Evolutionary conservation across 2,797 vertebrate species (phyloP).

Genomic region (Acanthurus tractus): DNA sequence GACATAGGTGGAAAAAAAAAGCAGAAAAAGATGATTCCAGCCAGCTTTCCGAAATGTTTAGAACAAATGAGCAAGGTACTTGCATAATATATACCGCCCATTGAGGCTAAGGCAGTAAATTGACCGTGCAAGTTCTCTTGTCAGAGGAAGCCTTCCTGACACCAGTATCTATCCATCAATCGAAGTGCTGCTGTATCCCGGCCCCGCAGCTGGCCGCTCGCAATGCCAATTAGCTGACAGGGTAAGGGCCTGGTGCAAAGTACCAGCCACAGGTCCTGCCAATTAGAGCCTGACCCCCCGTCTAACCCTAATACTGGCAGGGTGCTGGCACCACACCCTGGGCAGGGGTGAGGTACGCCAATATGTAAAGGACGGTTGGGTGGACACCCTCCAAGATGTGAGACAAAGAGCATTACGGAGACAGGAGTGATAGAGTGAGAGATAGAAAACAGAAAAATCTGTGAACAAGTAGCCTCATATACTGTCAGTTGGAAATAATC

Average conservation of each 20-base stretch:
- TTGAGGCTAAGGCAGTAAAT: constrained; percentile 70
- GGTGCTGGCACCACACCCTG: constrained; percentile 67
- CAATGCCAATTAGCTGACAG: constrained; percentile 86
- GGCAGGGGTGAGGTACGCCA: constrained; percentile 44
- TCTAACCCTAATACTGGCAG: constrained; percentile 70
- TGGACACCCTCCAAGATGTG: constrained; percentile 49
- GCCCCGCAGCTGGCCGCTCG: constrained; percentile 58
- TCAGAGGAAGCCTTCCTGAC: constrained; percentile 80
- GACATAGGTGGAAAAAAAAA: constrained; percentile 4
- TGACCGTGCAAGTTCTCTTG: constrained; percentile 77
- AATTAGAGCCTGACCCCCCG: constrained; percentile 81
- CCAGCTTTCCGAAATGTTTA: constrained; percentile 28
- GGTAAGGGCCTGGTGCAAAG: constrained; percentile 71
- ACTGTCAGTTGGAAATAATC: constrained; percentile 23
- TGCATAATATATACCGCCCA: constrained; percentile 48
- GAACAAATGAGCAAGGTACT: constrained; percentile 48
- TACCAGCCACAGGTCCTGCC: constrained; percentile 80
- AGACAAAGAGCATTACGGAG: constrained; percentile 2
- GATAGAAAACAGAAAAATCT: background rate
- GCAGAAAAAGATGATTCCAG: constrained; percentile 1
- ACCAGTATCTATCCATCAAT: constrained; percentile 83
- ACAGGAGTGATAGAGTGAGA: background rate
- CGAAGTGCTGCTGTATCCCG: constrained; percentile 43
- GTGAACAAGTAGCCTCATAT: background rate
- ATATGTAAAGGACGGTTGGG: constrained; percentile 59